Conservation (phyloP, 2,888 invertebrate genomes). For the Argyresthia goedartella region DNA sequence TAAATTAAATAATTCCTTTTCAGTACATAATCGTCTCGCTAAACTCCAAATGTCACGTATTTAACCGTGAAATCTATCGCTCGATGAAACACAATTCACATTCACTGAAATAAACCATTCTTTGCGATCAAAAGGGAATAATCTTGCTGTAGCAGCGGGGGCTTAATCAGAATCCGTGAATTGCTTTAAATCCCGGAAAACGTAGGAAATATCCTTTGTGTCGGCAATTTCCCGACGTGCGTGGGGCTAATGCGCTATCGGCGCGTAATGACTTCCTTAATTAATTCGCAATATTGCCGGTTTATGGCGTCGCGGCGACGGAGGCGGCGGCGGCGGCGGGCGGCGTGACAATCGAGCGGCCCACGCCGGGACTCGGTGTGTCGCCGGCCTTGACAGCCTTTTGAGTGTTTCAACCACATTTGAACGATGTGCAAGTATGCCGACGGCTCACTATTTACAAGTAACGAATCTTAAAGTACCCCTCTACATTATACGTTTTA, state of each 20-base stretch:
- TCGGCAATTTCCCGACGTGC: conserved; percentile 63
- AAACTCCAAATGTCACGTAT: background rate
- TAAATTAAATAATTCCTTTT: background rate
- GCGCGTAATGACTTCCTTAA: conserved; percentile 69
- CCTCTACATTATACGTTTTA: too few species aligned
- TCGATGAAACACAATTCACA: conserved; percentile 65
- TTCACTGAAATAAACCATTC: conserved; percentile 69
- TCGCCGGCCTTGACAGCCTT: background rate
- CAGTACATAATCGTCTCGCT: background rate
- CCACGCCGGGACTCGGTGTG: background rate
- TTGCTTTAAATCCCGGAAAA: conserved; percentile 71
- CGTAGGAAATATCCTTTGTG: conserved; percentile 70
- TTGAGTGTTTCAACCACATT: too few species aligned
- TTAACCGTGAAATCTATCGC: conserved; percentile 43
- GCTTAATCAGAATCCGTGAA: conserved; percentile 70
- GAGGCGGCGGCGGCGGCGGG: background rate
- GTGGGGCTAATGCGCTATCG: conserved; percentile 65
- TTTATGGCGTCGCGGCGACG: background rate
- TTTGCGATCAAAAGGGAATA: conserved; percentile 68
- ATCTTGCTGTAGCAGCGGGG: conserved; percentile 64
- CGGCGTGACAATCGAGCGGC: background rate
- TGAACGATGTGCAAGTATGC: background rate
- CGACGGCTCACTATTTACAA: background rate
- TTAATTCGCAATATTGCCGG: conserved; percentile 60
- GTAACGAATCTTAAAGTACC: too few species aligned